A percentile compares a stretch with the other conserved stretches of the same genome.
Evolutionary conservation across 2,113 vertebrate species (phyloP).

Genomic region (Bujurquina vittata): DNA sequence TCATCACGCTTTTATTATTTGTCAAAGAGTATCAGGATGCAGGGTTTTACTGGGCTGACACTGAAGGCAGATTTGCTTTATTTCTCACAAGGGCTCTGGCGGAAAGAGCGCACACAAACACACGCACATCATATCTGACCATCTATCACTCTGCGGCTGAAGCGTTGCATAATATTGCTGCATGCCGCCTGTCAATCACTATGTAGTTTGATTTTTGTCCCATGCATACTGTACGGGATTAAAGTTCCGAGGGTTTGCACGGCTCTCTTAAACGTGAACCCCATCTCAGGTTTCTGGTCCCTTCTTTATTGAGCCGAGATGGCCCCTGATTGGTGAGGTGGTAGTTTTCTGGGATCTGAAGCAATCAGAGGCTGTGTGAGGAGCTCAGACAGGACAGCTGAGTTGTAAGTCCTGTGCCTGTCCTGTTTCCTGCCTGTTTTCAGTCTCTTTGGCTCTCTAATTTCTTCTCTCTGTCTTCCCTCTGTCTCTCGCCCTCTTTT

Average conservation of each 20-base stretch:
- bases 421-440: conserved; percentile 32
- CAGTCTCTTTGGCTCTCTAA: conserved; percentile 42
- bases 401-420: conserved; percentile 8
- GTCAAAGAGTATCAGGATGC: conserved; percentile 61
- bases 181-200: conserved; percentile 52
- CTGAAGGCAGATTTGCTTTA: conserved; percentile 41
- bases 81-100: conserved; percentile 11
- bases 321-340: background rate
- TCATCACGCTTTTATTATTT: conserved; percentile 71
- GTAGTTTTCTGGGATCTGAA: background rate
- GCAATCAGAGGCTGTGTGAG: background rate
- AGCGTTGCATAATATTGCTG: conserved; percentile 57
- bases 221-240: background rate
- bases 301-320: background rate
- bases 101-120: background rate
- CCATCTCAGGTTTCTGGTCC: background rate
- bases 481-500: conserved; percentile 56
- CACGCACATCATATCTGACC: conserved; percentile 30
- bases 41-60: conserved; percentile 51
- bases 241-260: background rate
- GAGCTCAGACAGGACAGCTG: conserved; percentile 22
- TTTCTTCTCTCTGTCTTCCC: conserved; percentile 50
- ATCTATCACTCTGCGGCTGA: conserved; percentile 43
- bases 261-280: background rate
- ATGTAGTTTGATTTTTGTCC: background rate